Conservation (phyloP, 1,140 invertebrate species). For the Capitella teleta region DNA sequence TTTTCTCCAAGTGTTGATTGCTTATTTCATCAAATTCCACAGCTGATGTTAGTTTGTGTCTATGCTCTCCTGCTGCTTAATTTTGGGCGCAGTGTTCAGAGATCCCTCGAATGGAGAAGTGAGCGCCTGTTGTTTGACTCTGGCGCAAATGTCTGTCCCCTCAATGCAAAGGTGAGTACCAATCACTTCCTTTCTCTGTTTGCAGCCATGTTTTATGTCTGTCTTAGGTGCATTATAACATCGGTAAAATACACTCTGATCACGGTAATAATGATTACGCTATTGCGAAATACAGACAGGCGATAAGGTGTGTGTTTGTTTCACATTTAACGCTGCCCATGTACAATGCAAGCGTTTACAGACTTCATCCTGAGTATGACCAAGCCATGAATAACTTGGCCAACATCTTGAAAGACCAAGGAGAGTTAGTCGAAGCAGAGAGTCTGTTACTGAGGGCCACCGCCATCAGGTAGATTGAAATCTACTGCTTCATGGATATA, state of each 20-base stretch:
- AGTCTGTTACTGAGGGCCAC: slow-evolving; percentile 62
- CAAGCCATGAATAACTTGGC: slow-evolving; percentile 96
- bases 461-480: slow-evolving; percentile 55
- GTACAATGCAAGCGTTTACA: too few species aligned
- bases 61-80: too few species aligned
- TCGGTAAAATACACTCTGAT: slow-evolving; percentile 76
- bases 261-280: slow-evolving; percentile 56
- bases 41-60: background rate
- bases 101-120: slow-evolving; percentile 66
- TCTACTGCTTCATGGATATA: too few species aligned
- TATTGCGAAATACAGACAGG: slow-evolving; percentile 63
- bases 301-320: slow-evolving; percentile 51
- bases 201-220: too few species aligned
- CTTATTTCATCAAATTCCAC: background rate
- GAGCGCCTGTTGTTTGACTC: slow-evolving; percentile 42
- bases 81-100: too few species aligned
- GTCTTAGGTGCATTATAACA: slow-evolving; percentile 72
- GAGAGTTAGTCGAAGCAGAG: slow-evolving; percentile 62
- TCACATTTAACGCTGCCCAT: slow-evolving; percentile 10
- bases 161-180: slow-evolving; percentile 66
- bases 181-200: background rate
- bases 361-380: slow-evolving; percentile 79
- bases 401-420: slow-evolving; percentile 74
- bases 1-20: too few species aligned
- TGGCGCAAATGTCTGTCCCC: slow-evolving; percentile 39